Base-by-base conservation (phyloP, 2,797 vertebrate genomes). In the Rhinatrema bivittatum region DNA sequence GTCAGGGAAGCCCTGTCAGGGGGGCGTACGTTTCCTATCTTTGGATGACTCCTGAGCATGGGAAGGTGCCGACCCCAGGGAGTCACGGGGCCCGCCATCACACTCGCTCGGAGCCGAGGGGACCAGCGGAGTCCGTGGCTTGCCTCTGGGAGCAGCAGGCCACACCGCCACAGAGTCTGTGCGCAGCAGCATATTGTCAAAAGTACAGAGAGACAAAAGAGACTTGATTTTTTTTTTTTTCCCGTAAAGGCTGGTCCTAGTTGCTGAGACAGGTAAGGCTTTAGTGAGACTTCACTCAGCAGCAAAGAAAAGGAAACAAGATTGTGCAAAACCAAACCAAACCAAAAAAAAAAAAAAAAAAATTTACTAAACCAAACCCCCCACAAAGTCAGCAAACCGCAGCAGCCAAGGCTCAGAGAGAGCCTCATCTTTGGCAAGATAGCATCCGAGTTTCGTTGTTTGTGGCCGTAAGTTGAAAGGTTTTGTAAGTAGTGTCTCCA, bases 401-500 rank as follows among this genome's bases (percentile, higher is more conserved):
- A n/a, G n/a, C n/a, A n/a, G n/a, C n/a, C n/a, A n/a, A n/a, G n/a
- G n/a, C n/a, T n/a, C n/a, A n/a, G n/a, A n/a, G 33, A 36, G 29
- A 31, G 47, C 40, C 47, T 35, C 47, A 47, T 46, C 48, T 42
- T 50, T 50, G 36, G 55, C 60, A 30, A 47, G 55, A 56, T 63
- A 55, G 53, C 55, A 38, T 41, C 60, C 33, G 60, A 63, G 50
- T 50, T 53, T 47, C 55, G 50, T 47, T 63, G 50, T 59, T 56
- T 59, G 60, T 59, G 60, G 55, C 50, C 55, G 49, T 63, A 42
- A 59, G 54, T 63, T 57, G 55, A 62, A 50, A 56, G 49, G 42
- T 62, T 66, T 66, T 66, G 63, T 66, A 66, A 66, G 63, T 66
- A 66, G 59, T 53, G 51, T 52, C 39, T 56, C 39, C 63, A 67